Evolutionary conservation across 2,113 vertebrate genomes (phyloP).

Genomic region (Passer domesticus): DNA sequence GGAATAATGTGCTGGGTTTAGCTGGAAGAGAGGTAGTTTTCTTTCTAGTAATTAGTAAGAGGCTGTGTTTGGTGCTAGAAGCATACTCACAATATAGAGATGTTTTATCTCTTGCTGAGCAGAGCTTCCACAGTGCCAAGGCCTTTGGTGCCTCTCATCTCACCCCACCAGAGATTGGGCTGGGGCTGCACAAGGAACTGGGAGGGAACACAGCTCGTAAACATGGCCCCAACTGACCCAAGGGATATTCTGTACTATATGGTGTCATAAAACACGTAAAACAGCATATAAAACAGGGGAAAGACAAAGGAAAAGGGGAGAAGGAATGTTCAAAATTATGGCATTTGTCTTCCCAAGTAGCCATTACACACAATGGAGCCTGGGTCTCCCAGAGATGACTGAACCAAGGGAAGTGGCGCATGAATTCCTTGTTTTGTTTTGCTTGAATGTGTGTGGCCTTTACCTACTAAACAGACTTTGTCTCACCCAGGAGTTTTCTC

Average conservation of each 20-base stretch:
- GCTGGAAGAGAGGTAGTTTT: neutral
- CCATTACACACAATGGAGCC: neutral
- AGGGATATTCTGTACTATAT: neutral
- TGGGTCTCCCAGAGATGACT: neutral
- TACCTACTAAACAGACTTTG: neutral
- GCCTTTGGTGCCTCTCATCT: neutral
- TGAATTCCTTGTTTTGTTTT: neutral
- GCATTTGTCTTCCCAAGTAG: neutral
- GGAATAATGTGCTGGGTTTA: neutral
- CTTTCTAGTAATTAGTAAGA: neutral
- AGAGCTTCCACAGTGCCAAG: neutral
- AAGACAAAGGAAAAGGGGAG: neutral
- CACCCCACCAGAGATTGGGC: neutral
- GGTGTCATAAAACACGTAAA: neutral
- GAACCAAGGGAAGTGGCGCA: neutral
- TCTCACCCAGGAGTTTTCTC: neutral
- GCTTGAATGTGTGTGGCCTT: neutral
- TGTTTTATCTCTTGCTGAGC: neutral
- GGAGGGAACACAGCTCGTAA: neutral
- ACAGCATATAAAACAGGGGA: neutral
- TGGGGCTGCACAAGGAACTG: neutral
- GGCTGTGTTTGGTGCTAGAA: neutral
- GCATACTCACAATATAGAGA: neutral
- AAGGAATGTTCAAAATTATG: neutral
- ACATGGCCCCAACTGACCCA: neutral